Evolutionary conservation across 2,797 vertebrate species (phyloP).

Genomic region (Emys orbicularis): DNA sequence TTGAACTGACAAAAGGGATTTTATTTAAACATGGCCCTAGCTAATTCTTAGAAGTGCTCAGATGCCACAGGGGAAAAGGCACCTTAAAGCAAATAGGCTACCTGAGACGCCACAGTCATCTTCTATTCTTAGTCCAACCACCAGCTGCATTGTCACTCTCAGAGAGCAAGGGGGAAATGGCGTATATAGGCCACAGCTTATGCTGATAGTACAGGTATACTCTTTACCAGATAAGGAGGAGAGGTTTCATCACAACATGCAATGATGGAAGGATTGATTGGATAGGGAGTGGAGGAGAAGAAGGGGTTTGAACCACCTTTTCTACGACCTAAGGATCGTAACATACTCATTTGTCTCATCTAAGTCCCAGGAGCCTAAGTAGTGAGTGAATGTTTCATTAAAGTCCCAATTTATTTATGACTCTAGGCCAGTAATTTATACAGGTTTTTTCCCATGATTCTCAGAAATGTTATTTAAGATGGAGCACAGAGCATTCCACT

Average conservation of each 20-base stretch:
- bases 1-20: neutral
- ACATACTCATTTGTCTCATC: slow-evolving; percentile 19
- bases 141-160: neutral
- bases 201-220: neutral
- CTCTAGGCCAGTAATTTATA: slow-evolving; percentile 14
- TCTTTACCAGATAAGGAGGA: slow-evolving; percentile 31
- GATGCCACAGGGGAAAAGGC: neutral
- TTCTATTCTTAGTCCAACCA: neutral
- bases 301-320: slow-evolving; percentile 11
- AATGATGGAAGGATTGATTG: slow-evolving; percentile 6
- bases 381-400: neutral
- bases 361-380: neutral
- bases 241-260: slow-evolving; percentile 47
- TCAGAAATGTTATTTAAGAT: neutral
- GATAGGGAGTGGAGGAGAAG: neutral
- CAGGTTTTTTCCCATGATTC: neutral
- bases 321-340: neutral
- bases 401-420: slow-evolving; percentile 11
- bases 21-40: neutral
- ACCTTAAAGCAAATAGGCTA: slow-evolving; percentile 9
- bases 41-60: neutral
- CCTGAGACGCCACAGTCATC: neutral
- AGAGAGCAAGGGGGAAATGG: neutral
- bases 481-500: neutral
- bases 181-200: neutral